Evolutionary conservation across 2,113 vertebrate genomes (phyloP).

Genomic region (Mugil cephalus): DNA sequence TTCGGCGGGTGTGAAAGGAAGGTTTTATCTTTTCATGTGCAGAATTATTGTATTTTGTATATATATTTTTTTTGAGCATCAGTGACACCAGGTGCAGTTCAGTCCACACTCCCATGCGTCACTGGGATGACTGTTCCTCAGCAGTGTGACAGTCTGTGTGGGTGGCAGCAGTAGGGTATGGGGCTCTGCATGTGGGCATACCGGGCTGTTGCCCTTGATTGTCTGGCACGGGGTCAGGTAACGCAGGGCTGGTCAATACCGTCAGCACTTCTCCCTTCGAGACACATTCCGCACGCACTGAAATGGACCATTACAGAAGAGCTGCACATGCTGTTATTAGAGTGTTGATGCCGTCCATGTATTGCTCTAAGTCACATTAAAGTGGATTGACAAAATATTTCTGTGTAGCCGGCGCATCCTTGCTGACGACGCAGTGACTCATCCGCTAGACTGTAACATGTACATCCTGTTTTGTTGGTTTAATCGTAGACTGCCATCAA

Average conservation of each 20-base stretch:
- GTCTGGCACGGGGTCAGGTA: constrained; percentile 63
- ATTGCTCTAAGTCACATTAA: constrained; percentile 39
- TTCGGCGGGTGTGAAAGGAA: constrained; percentile 34
- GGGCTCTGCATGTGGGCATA: constrained; percentile 31
- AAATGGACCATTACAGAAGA: too few relatives aligned
- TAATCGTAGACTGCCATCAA: constrained; percentile 38
- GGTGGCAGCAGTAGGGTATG: constrained; percentile 48
- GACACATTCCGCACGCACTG: constrained; percentile 5
- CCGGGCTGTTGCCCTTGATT: constrained; percentile 65
- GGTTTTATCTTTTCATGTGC: constrained; percentile 10
- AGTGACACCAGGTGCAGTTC: constrained; percentile 48
- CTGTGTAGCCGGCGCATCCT: constrained; percentile 46
- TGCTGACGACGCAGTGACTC: constrained; percentile 45
- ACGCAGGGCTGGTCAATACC: constrained; percentile 14
- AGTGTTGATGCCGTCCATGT: constrained; percentile 1
- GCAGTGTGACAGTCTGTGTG: constrained; percentile 52
- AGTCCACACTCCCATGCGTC: constrained; percentile 36
- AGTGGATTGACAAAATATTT: constrained; percentile 36
- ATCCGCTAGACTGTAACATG: constrained; percentile 20
- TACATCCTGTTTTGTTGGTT: constrained; percentile 43
- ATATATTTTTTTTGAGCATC: constrained; percentile 16
- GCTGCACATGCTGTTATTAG: neutral
- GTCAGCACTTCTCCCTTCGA: constrained; percentile 29
- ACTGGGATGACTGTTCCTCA: constrained; percentile 41
- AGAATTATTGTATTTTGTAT: constrained; percentile 5